Evolutionary conservation across 2,888 invertebrate genomes (phyloP).

Genomic region (Cerastoderma edule): DNA sequence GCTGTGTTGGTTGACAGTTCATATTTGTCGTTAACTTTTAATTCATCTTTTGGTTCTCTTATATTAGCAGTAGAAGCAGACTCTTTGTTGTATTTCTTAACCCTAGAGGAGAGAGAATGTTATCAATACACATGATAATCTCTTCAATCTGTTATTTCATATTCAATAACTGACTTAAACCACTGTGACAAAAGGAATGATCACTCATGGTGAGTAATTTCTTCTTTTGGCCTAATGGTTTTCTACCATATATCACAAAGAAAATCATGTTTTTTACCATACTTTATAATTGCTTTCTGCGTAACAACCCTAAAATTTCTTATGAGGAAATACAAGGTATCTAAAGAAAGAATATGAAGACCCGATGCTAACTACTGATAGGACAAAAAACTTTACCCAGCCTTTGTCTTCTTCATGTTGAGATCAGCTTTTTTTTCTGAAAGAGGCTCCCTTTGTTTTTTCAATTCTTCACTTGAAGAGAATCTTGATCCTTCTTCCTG

Average conservation of each 20-base stretch:
- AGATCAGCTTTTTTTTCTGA: not conserved
- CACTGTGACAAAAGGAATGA: constrained; percentile 7
- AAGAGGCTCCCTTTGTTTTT: too few species aligned
- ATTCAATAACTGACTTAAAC: too few species aligned
- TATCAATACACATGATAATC: not conserved
- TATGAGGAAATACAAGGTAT: not conserved
- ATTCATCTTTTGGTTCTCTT: not conserved
- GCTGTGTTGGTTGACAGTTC: not conserved
- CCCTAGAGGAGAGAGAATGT: not conserved
- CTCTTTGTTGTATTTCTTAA: not conserved
- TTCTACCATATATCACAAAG: not conserved
- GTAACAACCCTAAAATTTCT: not conserved
- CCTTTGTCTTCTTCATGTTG: not conserved
- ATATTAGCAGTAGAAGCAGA: not conserved
- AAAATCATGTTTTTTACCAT: too few species aligned
- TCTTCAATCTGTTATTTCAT: too few species aligned
- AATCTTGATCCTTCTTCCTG: too few species aligned
- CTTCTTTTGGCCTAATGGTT: not conserved
- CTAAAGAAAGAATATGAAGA: not conserved
- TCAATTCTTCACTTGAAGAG: too few species aligned
- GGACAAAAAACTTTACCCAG: not conserved
- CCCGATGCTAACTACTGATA: not conserved
- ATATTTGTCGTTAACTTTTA: not conserved
- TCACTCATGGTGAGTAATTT: not conserved
- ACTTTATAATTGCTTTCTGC: too few species aligned